These are phyloP conservation scores for Thereuonema tuberculata DNA, from an alignment of 1,140 invertebrate genomes.

Conservation along the genomic window DNA sequence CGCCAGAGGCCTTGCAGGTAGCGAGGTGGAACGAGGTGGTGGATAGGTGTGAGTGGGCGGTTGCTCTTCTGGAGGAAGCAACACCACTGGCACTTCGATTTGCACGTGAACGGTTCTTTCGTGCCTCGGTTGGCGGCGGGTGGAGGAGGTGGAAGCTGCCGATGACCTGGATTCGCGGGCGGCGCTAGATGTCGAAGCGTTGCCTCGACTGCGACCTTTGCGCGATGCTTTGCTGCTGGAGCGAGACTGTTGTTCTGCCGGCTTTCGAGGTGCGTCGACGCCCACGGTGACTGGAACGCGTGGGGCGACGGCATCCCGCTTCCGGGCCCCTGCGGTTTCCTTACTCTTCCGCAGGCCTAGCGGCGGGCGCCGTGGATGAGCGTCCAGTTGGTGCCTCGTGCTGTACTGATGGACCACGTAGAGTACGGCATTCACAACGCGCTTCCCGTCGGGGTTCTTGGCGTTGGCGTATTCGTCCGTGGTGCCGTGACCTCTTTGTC, in stretches of 20 bases:
- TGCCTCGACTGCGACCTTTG: not conserved
- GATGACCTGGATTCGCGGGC: not conserved
- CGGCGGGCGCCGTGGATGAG: not conserved
- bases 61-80: not conserved
- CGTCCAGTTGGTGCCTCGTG: not conserved
- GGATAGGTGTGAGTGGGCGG: too few species aligned
- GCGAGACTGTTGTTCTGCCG: too few species aligned
- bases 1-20: too few species aligned
- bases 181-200: not conserved
- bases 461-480: not conserved
- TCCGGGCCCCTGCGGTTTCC: not conserved
- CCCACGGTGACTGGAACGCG: not conserved
- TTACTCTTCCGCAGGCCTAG: not conserved
- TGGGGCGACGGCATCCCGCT: not conserved
- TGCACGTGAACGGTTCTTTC: not conserved
- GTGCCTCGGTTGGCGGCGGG: not conserved
- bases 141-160: not conserved
- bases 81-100: not conserved
- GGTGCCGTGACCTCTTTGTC: not conserved
- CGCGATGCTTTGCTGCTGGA: not conserved
- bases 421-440: not conserved
- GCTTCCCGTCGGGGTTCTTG: conserved; percentile 1
- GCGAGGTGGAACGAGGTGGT: too few species aligned
- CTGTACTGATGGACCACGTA: not conserved
- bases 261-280: not conserved